A percentile compares a stretch with the other conserved stretches of the same genome.
Evolutionary conservation across 2,888 invertebrate genomes (phyloP).

Genomic region (Cheilosia pagana): DNA sequence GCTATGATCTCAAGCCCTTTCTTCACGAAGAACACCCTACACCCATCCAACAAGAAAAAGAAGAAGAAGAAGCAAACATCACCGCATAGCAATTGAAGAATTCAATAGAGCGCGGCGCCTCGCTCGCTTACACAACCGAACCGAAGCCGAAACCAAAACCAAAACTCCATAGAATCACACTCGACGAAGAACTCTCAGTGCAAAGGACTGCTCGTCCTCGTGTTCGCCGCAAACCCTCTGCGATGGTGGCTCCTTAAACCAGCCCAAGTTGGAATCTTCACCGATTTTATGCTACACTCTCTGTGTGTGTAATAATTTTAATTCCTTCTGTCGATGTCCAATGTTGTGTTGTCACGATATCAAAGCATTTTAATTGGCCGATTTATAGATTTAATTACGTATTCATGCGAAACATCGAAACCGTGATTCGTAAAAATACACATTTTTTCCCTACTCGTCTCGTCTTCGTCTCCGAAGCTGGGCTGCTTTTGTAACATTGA

Average conservation of each 20-base stretch:
- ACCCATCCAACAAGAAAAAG: slow-evolving; percentile 26
- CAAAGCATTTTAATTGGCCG: slow-evolving; percentile 84
- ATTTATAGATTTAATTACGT: slow-evolving; percentile 84
- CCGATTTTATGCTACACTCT: slow-evolving; percentile 53
- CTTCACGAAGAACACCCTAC: slow-evolving; percentile 31
- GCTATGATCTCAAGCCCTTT: slow-evolving; percentile 38
- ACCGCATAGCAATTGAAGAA: slow-evolving; percentile 46
- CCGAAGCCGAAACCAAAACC: slow-evolving; percentile 3
- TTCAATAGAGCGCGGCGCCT: slow-evolving; percentile 68
- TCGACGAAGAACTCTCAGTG: slow-evolving; percentile 2
- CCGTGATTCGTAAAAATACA: slow-evolving; percentile 84
- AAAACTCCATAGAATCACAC: slow-evolving; percentile 43
- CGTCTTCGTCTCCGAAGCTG: slow-evolving; percentile 52
- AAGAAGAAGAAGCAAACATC: slow-evolving; percentile 45
- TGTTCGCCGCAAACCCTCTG: slow-evolving; percentile 4
- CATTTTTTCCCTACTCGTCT: slow-evolving; percentile 77
- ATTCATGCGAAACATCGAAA: slow-evolving; percentile 84
- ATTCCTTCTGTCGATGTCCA: slow-evolving; percentile 80
- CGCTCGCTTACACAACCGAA: slow-evolving; percentile 46
- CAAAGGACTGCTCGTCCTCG: slow-evolving; percentile 27
- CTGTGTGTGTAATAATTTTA: slow-evolving; percentile 76
- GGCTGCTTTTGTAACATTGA: slow-evolving; percentile 57
- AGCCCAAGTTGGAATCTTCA: slow-evolving; percentile 39
- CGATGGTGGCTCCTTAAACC: slow-evolving; percentile 1
- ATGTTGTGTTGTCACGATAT: slow-evolving; percentile 84